Evolutionary conservation across 2,888 invertebrate genomes (phyloP), one percentile per base, ranked within the genome.

Genomic region (Tipula confusa): DNA sequence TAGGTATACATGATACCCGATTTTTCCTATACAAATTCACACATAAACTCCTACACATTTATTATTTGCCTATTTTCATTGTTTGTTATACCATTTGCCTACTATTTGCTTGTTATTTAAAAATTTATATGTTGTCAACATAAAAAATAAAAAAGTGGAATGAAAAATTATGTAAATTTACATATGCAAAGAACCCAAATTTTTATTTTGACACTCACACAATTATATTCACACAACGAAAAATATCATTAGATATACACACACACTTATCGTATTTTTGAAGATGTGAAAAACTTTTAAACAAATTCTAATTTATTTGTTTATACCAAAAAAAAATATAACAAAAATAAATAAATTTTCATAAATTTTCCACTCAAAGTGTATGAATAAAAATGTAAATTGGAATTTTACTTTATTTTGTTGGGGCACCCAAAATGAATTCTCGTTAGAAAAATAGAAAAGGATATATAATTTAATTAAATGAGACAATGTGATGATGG

Each of bases 311-410:
- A 24, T 64, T 64, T 64, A 43, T 64, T 64, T 64, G 18, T 11
- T 2, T 18, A 64, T 64, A 9, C 18, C 24, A 24, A 64, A 43
- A 36, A 64, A 64, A 64, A 24, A n/a, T n/a, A n/a, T n/a, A n/a
- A n/a, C n/a, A n/a, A n/a, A 24, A 64, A 64, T 64, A 64, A 64
- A 64, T 64, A 64, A 64, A 24, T 64, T 64, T 64, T 64, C 64
- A 64, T 64, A 64, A 64, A 64, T 64, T 64, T 64, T 64, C 64
- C 64, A 24, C 64, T 24, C 64, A 64, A 64, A 64, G 64, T 64
- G 13, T 24, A 9, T 48, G 11, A 2, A 9, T 9, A 64, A 9
- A 64, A 64, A 64, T 24, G 15, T 43, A 43, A 43, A 43, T 15
- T 64, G 24, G 5, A 43, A 43, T 43, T 15, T 15, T 43, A 64